phyloP scores from a whole-genome alignment of 2,888 invertebrate species.

The Ptychoptera contaminata region DNA sequence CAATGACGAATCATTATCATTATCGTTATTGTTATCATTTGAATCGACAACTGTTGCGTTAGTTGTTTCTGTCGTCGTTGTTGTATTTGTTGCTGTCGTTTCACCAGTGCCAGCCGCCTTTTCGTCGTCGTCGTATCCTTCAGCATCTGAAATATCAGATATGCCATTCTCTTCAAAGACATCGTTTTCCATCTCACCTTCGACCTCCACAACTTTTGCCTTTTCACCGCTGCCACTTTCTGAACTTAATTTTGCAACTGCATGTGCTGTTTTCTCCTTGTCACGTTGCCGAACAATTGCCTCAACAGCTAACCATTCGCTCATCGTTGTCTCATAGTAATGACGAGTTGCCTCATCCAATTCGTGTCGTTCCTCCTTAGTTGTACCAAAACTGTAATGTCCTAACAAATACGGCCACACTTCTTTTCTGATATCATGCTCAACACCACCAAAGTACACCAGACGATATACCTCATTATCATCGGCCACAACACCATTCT shows the following conservation, averaged over 20 bases:
- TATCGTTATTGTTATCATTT: constrained; percentile 24
- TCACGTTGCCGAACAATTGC: constrained; percentile 76
- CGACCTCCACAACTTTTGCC: constrained; percentile 36
- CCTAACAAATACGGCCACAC: constrained; percentile 84
- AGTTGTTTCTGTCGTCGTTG: constrained; percentile 28
- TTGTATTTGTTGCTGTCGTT: constrained; percentile 13
- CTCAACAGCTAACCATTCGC: constrained; percentile 90
- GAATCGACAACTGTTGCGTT: constrained; percentile 25
- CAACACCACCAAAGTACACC: constrained; percentile 78
- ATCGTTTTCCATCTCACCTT: constrained; percentile 39
- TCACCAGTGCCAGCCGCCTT: constrained; percentile 7
- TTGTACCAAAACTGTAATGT: constrained; percentile 65
- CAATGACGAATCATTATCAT: constrained; percentile 15
- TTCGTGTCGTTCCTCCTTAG: constrained; percentile 44
- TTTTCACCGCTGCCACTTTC: constrained; percentile 47
- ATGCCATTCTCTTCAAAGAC: constrained; percentile 37
- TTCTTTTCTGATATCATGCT: constrained; percentile 56
- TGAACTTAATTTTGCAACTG: constrained; percentile 68
- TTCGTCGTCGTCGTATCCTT: constrained; percentile 25
- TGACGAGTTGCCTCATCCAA: constrained; percentile 52
- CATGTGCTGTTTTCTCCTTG: constrained; percentile 67
- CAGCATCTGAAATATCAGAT: constrained; percentile 36
- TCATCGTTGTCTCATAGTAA: constrained; percentile 80
- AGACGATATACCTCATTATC: constrained; percentile 62
- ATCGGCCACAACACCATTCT: constrained; percentile 43